Percentiles rank a stretch among this genome's conserved stretches.
These are phyloP conservation scores for Dryococelus australis DNA, from an alignment of 2,888 invertebrate genomes.

Conservation along the genomic window DNA sequence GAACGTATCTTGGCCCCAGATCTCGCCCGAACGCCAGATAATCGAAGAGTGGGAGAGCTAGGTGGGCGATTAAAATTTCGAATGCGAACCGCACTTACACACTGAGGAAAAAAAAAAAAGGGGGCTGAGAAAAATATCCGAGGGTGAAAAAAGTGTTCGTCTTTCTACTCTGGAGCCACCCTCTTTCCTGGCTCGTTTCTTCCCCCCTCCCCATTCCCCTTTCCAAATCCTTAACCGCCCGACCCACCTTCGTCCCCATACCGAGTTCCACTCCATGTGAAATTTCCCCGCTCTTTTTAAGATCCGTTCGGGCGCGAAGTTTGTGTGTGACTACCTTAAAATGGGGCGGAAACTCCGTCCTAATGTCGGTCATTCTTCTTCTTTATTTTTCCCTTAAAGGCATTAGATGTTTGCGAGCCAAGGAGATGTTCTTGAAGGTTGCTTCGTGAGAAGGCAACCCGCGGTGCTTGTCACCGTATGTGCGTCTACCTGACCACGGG, in stretches of 20 bases:
- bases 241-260: not conserved
- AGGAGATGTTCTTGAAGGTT: not conserved
- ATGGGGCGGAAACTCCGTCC: constrained; percentile 25
- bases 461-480: not conserved
- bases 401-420: constrained; percentile 22
- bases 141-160: not conserved
- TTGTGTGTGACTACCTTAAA: constrained; percentile 25
- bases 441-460: not conserved
- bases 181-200: not conserved
- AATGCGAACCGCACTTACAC: constrained; percentile 29
- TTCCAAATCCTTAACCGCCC: not conserved
- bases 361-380: constrained; percentile 25
- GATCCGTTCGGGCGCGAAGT: constrained; percentile 6
- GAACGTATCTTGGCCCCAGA: not conserved
- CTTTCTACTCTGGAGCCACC: not conserved
- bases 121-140: not conserved
- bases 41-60: constrained; percentile 29
- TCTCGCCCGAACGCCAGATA: constrained; percentile 28
- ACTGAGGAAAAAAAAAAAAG: not conserved
- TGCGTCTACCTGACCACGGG: not conserved
- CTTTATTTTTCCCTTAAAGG: constrained; percentile 17
- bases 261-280: not conserved
- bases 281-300: constrained; percentile 1
- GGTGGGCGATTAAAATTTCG: constrained; percentile 35
- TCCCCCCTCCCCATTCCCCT: not conserved